These are phyloP conservation scores for Takifugu bimaculatus DNA, from an alignment of 2,113 vertebrate genomes.

Conservation along the genomic window DNA sequence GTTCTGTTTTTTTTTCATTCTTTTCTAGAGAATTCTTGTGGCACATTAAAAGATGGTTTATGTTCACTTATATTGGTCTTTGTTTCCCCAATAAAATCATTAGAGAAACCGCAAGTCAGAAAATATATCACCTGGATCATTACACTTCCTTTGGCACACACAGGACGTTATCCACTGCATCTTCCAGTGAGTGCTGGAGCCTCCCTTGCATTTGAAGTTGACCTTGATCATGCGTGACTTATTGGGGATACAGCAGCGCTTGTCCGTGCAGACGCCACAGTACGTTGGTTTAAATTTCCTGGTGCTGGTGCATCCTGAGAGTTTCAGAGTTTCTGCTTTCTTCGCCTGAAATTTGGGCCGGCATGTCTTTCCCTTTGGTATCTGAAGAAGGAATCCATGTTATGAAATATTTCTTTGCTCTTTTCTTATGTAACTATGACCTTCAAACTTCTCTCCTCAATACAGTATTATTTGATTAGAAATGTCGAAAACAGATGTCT, in stretches of 20 bases:
- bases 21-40: constrained; percentile 6
- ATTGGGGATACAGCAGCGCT: constrained; percentile 87
- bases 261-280: constrained; percentile 86
- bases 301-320: constrained; percentile 87
- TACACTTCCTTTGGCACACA: constrained; percentile 86
- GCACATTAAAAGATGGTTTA: not conserved
- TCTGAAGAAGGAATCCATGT: constrained; percentile 54
- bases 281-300: constrained; percentile 84
- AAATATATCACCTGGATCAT: constrained; percentile 83
- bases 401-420: no score
- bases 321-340: constrained; percentile 80
- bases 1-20: constrained; percentile 7
- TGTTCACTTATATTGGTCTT: not conserved
- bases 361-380: constrained; percentile 87
- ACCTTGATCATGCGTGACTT: constrained; percentile 85
- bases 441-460: no score
- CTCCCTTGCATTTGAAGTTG: constrained; percentile 83
- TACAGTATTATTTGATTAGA: not conserved
- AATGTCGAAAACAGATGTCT: not conserved
- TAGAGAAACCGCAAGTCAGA: constrained; percentile 85
- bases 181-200: constrained; percentile 84
- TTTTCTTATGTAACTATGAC: no score
- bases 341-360: constrained; percentile 83
- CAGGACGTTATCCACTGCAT: constrained; percentile 97
- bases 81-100: constrained; percentile 7